Percentiles rank a stretch among this genome's conserved stretches.
phyloP scores from a whole-genome alignment of 2,113 vertebrate genomes.

The Gnathonemus echidnorhynchus region DNA sequence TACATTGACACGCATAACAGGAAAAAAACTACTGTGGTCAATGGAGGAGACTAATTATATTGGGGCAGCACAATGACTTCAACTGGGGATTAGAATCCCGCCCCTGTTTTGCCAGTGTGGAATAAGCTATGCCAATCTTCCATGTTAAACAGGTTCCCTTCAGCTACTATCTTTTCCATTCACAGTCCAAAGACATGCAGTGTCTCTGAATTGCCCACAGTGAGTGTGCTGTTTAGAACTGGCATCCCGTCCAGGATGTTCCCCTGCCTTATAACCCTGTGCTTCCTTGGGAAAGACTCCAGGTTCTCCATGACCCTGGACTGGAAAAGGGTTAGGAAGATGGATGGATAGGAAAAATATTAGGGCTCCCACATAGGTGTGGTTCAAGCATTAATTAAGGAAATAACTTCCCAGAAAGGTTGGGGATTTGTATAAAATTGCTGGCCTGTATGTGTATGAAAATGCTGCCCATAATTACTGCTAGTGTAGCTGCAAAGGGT shows the following conservation, averaged over 20 bases:
- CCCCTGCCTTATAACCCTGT: not conserved
- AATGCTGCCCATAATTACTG: not conserved
- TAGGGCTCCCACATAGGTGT: not conserved
- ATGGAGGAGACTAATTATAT: not conserved
- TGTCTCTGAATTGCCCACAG: not conserved
- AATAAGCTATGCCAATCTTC: not conserved
- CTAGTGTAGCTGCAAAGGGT: not conserved
- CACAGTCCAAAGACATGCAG: not conserved
- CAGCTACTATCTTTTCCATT: not conserved
- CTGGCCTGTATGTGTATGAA: not conserved
- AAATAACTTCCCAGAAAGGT: not conserved
- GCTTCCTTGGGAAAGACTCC: not conserved
- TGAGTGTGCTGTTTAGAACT: not conserved
- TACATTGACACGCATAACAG: not conserved
- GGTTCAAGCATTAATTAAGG: not conserved
- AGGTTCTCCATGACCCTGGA: not conserved
- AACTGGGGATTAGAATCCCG: not conserved
- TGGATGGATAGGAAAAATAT: not conserved
- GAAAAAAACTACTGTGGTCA: not conserved
- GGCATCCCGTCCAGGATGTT: not conserved
- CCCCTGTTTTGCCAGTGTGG: not conserved
- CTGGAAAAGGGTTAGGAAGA: not conserved
- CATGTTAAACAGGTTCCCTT: not conserved
- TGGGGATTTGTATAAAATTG: not conserved
- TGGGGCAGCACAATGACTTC: not conserved